These are phyloP conservation scores for human DNA, from an alignment of 2,113 vertebrate species.

Conservation along the genomic window DNA sequence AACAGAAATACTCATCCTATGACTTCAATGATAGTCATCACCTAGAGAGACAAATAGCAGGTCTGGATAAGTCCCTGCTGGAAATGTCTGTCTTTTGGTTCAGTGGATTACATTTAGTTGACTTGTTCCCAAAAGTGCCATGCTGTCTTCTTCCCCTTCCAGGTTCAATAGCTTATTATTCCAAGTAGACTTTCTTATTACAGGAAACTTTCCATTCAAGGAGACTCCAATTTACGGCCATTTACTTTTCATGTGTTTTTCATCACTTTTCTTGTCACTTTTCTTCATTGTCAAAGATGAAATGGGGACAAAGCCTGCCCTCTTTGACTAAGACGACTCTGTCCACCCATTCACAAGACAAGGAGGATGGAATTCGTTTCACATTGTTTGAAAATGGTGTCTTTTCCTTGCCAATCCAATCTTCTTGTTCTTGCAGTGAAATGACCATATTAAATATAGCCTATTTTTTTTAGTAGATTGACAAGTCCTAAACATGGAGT, in stretches of 20 bases:
- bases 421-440: background rate
- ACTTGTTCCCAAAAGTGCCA: background rate
- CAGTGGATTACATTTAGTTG: background rate
- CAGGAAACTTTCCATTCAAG: conserved; percentile 67
- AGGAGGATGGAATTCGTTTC: background rate
- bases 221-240: background rate
- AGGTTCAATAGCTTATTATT: conserved; percentile 52
- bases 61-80: background rate
- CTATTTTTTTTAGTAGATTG: background rate
- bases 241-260: conserved; percentile 63
- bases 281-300: conserved; percentile 57
- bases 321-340: background rate
- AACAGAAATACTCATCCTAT: background rate
- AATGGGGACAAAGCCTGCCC: background rate
- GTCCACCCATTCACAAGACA: background rate
- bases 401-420: background rate
- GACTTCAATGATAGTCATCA: background rate
- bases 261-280: conserved; percentile 65
- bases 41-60: background rate
- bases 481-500: background rate
- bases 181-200: conserved; percentile 45
- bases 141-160: background rate
- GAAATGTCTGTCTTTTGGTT: background rate
- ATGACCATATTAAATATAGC: background rate
- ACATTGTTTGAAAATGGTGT: background rate